A percentile compares a stretch with the other conserved stretches of the same genome.
Evolutionary conservation across 1,140 invertebrate genomes (phyloP).

Genomic region (Drosophila santomea): DNA sequence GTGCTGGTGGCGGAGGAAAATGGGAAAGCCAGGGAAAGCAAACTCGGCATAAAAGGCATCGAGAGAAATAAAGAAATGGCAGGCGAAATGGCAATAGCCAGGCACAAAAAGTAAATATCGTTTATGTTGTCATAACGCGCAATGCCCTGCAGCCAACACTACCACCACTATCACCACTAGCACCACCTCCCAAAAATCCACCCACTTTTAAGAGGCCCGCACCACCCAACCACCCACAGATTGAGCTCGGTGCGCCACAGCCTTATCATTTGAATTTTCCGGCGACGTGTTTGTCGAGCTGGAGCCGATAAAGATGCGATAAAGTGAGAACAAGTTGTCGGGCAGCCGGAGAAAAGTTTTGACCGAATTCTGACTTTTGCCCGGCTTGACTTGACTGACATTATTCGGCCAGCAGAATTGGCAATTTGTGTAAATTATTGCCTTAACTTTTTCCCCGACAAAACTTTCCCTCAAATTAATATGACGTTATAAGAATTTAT

Average conservation of each 20-base stretch:
- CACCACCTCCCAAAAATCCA: neutral
- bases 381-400: conserved; percentile 64
- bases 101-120: conserved; percentile 80
- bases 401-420: conserved; percentile 65
- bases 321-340: conserved; percentile 77
- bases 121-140: conserved; percentile 83
- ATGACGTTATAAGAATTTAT: conserved; percentile 62
- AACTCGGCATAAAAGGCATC: conserved; percentile 50
- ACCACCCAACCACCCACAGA: conserved; percentile 10
- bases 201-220: conserved; percentile 20
- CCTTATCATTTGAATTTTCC: conserved; percentile 79
- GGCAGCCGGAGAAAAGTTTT: conserved; percentile 64
- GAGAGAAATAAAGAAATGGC: conserved; percentile 45
- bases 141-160: conserved; percentile 58
- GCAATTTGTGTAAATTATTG: conserved; percentile 83
- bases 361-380: conserved; percentile 74
- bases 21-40: conserved; percentile 41
- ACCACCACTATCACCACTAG: no score
- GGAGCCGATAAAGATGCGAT: conserved; percentile 79
- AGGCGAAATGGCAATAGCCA: conserved; percentile 44
- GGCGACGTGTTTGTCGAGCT: conserved; percentile 74
- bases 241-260: conserved; percentile 24
- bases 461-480: conserved; percentile 61
- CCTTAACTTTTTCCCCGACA: conserved; percentile 61
- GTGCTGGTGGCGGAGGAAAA: conserved; percentile 14